Percentiles rank a stretch among this genome's conserved stretches.
Evolutionary conservation across 2,797 vertebrate genomes (phyloP).

Genomic region (Enteromius thamalakanensis): DNA sequence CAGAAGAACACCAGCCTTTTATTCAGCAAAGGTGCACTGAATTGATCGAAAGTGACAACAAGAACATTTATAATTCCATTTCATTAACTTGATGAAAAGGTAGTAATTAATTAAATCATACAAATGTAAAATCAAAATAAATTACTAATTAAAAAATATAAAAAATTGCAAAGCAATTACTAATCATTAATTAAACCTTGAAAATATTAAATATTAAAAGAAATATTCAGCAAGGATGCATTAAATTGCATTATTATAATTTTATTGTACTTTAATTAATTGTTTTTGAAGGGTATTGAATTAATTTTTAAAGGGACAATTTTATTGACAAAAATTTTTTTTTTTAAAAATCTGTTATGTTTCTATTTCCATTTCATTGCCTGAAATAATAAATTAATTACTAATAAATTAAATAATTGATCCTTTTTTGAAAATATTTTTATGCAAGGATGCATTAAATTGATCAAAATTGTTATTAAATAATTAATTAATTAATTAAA

Average conservation of each 20-base stretch:
- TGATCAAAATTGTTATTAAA: neutral
- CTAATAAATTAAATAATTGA: neutral
- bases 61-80: neutral
- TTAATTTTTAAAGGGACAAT: no score
- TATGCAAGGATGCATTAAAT: neutral
- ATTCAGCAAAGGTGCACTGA: neutral
- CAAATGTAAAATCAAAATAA: neutral
- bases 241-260: no score
- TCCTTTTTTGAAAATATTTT: neutral
- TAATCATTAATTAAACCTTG: neutral
- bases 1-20: neutral
- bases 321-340: no score
- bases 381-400: no score
- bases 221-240: no score
- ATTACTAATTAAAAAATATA: neutral
- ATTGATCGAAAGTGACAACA: neutral
- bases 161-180: neutral
- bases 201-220: neutral
- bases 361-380: no score
- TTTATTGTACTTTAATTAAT: no score
- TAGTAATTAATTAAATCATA: neutral
- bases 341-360: no score
- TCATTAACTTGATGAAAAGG: neutral
- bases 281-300: no score
- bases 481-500: neutral